phyloP scores from a whole-genome alignment of 2,888 invertebrate genomes.

The Mesorhabditis belari region DNA sequence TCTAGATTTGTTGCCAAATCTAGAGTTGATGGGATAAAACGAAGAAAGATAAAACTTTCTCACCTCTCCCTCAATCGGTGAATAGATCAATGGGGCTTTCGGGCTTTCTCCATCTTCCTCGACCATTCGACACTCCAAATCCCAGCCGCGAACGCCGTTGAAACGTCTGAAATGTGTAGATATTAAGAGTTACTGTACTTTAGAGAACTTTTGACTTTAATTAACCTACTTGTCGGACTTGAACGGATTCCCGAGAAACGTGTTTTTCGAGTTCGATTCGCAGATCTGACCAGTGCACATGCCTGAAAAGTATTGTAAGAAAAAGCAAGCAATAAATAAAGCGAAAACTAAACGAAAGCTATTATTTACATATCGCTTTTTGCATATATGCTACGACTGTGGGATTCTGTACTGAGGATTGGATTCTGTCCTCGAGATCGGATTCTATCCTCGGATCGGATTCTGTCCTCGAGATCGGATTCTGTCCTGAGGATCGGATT shows the following conservation, averaged over 20 bases:
- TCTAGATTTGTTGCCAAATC: constrained; percentile 12
- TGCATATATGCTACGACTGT: too few relatives aligned
- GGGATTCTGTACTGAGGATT: too few relatives aligned
- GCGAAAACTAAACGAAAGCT: too few relatives aligned
- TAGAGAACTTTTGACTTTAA: background rate
- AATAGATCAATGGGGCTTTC: constrained; percentile 41
- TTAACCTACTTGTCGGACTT: constrained; percentile 37
- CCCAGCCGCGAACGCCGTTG: constrained; percentile 51
- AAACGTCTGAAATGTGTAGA: constrained; percentile 24
- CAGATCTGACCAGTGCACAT: constrained; percentile 53
- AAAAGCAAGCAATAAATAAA: background rate
- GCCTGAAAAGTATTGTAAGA: constrained; percentile 23
- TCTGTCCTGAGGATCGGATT: too few relatives aligned
- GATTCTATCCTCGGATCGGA: too few relatives aligned
- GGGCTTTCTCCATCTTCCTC: constrained; percentile 35
- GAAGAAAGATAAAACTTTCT: too few relatives aligned
- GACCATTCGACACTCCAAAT: constrained; percentile 40
- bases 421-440: too few relatives aligned
- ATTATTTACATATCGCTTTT: too few relatives aligned
- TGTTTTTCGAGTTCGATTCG: constrained; percentile 47
- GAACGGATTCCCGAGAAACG: constrained; percentile 43
- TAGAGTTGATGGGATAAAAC: too few relatives aligned
- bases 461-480: too few relatives aligned
- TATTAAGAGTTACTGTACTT: background rate
- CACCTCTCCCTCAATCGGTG: constrained; percentile 40